Evolutionary conservation across 2,113 vertebrate species (phyloP).

Genomic region (Engraulis encrasicolus): DNA sequence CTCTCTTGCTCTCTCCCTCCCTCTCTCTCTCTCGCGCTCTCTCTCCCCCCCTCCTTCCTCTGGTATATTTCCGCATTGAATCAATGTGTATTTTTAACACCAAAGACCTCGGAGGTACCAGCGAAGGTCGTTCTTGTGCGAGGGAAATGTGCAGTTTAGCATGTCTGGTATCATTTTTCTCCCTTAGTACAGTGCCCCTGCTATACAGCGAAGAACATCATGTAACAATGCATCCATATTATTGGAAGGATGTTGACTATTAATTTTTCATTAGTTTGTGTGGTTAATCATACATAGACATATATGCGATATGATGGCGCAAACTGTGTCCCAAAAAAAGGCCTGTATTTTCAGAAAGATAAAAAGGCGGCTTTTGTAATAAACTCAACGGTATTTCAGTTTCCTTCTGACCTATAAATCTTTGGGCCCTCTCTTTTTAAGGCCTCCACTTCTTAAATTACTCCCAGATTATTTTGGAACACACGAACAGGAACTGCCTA

Average conservation of each 20-base stretch:
- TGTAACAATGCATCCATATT: neutral
- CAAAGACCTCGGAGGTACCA: constrained; percentile 29
- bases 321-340: constrained; percentile 1
- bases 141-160: constrained; percentile 19
- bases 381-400: constrained; percentile 59
- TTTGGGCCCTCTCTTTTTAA: constrained; percentile 59
- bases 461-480: constrained; percentile 77
- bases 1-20: constrained; percentile 7
- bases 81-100: constrained; percentile 17
- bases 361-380: constrained; percentile 50
- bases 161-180: constrained; percentile 34
- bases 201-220: neutral
- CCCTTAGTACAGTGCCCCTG: constrained; percentile 4
- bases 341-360: constrained; percentile 17
- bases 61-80: constrained; percentile 29
- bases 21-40: neutral
- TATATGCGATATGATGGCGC: neutral
- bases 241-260: neutral
- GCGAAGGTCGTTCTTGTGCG: constrained; percentile 38
- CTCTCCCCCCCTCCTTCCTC: neutral
- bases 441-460: constrained; percentile 72
- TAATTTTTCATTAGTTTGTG: neutral
- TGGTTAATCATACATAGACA: constrained; percentile 2
- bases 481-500: constrained; percentile 77
- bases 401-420: constrained; percentile 64